Base-by-base conservation (phyloP, 2,888 invertebrate species). In the Acronicta alni region DNA sequence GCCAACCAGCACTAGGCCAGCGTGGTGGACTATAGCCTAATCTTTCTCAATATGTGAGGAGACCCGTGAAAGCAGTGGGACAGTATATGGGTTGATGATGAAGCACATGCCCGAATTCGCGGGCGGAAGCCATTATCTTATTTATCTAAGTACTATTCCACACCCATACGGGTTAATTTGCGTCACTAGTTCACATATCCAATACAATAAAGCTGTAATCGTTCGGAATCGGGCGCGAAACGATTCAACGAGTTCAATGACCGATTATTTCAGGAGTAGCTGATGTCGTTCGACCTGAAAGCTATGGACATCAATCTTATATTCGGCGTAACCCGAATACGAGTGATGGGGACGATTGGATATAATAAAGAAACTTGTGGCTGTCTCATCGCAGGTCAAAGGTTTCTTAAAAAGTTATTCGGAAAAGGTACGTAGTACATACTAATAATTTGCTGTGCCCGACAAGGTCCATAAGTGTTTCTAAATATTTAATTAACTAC, bases 241-340 rank as follows among this genome's bases (percentile, higher is more conserved):
- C 58, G 58, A 55, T 57, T 63, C 64, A 46, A 16, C 57, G 44
- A 66, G 83, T 76, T 81, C 78, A 73, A 54, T 66, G 79, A 59
- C 77, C 81, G 73, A 62, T 67, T 67, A 71, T 67, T 73, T 71
- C 56, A 69, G 56, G 43, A 67, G 47, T 52, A 53, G 52, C 46
- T 49, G 35, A 38, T 45, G 62, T 63, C 71, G 53, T 44, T 72
- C 77, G 80, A 79, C 82, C 83, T 68, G 68, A 64, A 76, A 74
- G 67, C 49, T 62, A 71, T 78, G 67, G 45, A 67, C 56, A 63
- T 61, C 53, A 52, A 67, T 69, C 59, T 73, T 55, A 17, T 17
- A 35, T n/a, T n/a, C 32, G 32, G n/a, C 38, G 16, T 69, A 60
- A 73, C 64, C 71, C 47, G 57, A 53, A 64, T 64, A 56, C 44